These are phyloP conservation scores for Indicator indicator DNA, from an alignment of 2,113 vertebrate species.

Conservation along the genomic window DNA sequence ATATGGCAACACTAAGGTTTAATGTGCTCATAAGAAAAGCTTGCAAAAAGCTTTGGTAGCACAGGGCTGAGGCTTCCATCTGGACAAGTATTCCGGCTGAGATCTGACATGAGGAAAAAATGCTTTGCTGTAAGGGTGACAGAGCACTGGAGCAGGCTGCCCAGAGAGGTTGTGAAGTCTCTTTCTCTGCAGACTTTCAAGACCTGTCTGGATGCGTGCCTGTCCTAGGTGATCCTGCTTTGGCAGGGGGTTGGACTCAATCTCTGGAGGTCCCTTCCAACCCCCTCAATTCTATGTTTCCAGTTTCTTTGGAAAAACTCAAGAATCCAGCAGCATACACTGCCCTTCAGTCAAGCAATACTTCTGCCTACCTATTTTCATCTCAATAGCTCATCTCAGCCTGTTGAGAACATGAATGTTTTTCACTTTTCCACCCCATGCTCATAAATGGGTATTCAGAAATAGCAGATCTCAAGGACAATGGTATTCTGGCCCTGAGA, in stretches of 20 bases:
- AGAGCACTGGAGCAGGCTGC: too few relatives aligned
- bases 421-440: not conserved
- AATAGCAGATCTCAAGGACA: not conserved
- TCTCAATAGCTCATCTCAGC: not conserved
- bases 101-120: not conserved
- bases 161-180: too few relatives aligned
- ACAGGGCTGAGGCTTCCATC: not conserved
- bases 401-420: not conserved
- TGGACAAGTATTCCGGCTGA: not conserved
- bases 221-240: too few relatives aligned
- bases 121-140: too few relatives aligned
- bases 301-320: not conserved
- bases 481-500: not conserved
- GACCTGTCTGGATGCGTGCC: too few relatives aligned
- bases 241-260: too few relatives aligned
- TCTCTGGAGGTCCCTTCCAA: too few relatives aligned
- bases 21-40: not conserved
- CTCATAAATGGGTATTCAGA: not conserved
- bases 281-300: not conserved
- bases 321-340: not conserved
- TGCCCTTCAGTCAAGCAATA: not conserved
- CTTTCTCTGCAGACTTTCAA: too few relatives aligned
- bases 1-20: constrained; percentile 2
- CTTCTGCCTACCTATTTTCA: not conserved
- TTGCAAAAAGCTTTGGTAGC: not conserved